A percentile compares a stretch with the other conserved stretches of the same genome.
phyloP scores from a whole-genome alignment of 2,888 invertebrate species.

The Caenorhabditis sp. region DNA sequence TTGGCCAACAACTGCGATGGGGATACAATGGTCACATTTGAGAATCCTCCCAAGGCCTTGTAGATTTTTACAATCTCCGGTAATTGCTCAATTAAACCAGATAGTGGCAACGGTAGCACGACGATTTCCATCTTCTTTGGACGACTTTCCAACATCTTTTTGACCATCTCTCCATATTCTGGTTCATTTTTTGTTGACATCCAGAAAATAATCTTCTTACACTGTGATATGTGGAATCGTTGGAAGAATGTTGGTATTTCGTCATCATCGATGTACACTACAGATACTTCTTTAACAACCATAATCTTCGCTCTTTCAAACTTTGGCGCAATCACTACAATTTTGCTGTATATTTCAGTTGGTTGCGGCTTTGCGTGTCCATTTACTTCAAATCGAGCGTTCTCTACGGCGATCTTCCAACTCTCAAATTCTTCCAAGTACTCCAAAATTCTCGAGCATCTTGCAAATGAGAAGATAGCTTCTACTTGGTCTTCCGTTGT shows the following conservation, averaged over 20 bases:
- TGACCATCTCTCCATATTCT: too few relatives aligned
- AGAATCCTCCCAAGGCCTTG: neutral
- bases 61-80: neutral
- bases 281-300: neutral
- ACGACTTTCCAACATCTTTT: too few relatives aligned
- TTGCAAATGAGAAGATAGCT: neutral
- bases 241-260: neutral
- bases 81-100: neutral
- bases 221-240: neutral
- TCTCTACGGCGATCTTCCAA: neutral
- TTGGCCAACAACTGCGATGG: neutral
- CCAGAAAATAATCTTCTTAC: neutral
- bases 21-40: neutral
- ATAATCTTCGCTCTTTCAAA: neutral
- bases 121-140: too few relatives aligned
- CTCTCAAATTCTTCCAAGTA: neutral
- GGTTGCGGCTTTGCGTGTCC: neutral
- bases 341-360: neutral
- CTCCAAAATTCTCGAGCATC: neutral
- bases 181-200: neutral
- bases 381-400: neutral
- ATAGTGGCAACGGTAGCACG: too few relatives aligned
- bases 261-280: neutral
- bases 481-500: neutral
- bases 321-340: neutral